These are phyloP conservation scores for cattle (Bos taurus) DNA, from an alignment of 2,113 vertebrate genomes.

Conservation along the genomic window ARS-UCD2.0 NC_037331.1:3474001-3474500, in stretches of 20 bases:
- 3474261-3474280: background rate
- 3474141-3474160: background rate
- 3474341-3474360: background rate
- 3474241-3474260: background rate
- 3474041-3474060: background rate
- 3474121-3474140: background rate
- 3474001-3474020: background rate
- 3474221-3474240: background rate
- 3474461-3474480: background rate
- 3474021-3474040: background rate
- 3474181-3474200: background rate
- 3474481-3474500: background rate
- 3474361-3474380: background rate
- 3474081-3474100: background rate
- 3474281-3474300: background rate
- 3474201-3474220: background rate
- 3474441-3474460: background rate
- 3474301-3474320: background rate
- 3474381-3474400: background rate
- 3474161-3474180: background rate
- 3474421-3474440: background rate
- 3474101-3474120: background rate
- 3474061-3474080: background rate
- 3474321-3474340: background rate
- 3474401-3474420: background rate